Base-by-base conservation (phyloP, 2,888 invertebrate species). In the Colostygia pectinataria region DNA sequence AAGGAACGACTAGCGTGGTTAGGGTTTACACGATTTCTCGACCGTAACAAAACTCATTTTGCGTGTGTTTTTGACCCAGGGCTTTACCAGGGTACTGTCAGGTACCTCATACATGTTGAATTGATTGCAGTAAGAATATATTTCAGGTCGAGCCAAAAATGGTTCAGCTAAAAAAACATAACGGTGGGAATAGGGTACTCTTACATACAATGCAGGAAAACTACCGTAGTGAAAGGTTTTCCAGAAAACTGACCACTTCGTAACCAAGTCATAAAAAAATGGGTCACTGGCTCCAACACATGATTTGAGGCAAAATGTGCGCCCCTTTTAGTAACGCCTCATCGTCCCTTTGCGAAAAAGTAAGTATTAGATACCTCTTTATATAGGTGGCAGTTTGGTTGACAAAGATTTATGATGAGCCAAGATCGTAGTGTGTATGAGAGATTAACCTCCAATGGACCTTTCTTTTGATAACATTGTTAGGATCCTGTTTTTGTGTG, bases 381-480 rank as follows among this genome's bases (percentile, higher is more conserved):
- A 53, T 50, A 45, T 20, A 29, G 15, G 28, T 49, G 53, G 50
- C 53, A 50, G 40, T 50, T 47, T 50, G n/a, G 15, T 36, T 31
- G 53, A 50, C 53, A 20, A 15, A 46, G 53, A 54, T 54, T 54
- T 54, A 54, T 50, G 44, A 44, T 41, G 41, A 25, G 18, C 31
- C 32, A 38, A 39, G 37, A 45, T 50, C 33, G 37, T 33, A 27
- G 49, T 45, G 28, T 43, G 39, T 45, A 51, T 51, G 50, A 45
- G 37, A 51, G 41, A 51, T 51, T 45, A 51, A 51, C 51, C 41
- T 40, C 29, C 44, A 50, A 36, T 50, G 41, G 32, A 47, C 52
- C 40, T 44, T 50, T 39, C 38, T 31, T 42, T 13, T 31, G 52
- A 47, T 47, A 52, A 42, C 34, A 47, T 47, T 53, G 52, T 39